Evolutionary conservation across 1,140 invertebrate genomes (phyloP).

Genomic region (Drosophila sechellia): DNA sequence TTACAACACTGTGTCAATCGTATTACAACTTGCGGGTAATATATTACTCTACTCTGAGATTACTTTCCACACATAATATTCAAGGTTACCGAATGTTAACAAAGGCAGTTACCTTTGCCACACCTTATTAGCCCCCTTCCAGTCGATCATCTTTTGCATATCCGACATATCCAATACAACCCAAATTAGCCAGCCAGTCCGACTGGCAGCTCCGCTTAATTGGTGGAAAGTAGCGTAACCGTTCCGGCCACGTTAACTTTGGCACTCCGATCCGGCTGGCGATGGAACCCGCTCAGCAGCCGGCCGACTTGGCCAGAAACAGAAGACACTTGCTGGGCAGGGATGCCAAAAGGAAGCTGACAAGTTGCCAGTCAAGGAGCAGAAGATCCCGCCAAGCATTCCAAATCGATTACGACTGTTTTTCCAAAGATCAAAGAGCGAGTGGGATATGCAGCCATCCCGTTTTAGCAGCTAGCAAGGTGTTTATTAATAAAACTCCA

Average conservation of each 20-base stretch:
- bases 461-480: conserved; percentile 11
- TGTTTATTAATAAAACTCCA: conserved; percentile 78
- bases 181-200: conserved; percentile 19
- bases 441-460: conserved; percentile 17
- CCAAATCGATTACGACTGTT: conserved; percentile 75
- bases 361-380: conserved; percentile 66
- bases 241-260: conserved; percentile 51
- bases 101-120: background rate
- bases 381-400: conserved; percentile 73
- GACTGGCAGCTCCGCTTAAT: conserved; percentile 34
- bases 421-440: conserved; percentile 60
- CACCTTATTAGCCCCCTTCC: conserved; percentile 19
- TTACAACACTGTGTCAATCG: too few relatives aligned
- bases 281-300: conserved; percentile 45
- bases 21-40: too few relatives aligned
- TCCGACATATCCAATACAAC: conserved; percentile 20
- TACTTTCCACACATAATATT: background rate
- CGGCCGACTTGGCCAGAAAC: conserved; percentile 55
- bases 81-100: background rate
- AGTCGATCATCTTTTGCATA: background rate
- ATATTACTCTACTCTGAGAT: background rate
- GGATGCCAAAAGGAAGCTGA: conserved; percentile 78
- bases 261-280: conserved; percentile 25
- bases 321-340: conserved; percentile 72
- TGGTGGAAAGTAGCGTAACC: conserved; percentile 61